Evolutionary conservation across 2,888 invertebrate genomes (phyloP).

Genomic region (Dichetophora obliterata): DNA sequence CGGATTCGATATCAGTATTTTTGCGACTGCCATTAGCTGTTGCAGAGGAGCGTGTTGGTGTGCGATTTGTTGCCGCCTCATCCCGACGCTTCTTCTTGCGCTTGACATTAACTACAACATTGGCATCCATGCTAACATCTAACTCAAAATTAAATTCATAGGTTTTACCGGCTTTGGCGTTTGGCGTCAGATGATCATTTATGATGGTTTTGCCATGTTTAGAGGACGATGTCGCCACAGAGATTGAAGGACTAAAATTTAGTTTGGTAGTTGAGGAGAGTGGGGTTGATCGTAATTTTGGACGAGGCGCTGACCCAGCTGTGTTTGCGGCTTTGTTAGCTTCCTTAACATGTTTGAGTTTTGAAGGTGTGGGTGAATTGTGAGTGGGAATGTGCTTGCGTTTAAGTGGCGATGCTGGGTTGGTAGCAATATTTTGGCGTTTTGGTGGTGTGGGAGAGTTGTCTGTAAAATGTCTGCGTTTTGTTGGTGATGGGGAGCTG

Average conservation of each 20-base stretch:
- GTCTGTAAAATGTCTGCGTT: slow-evolving; percentile 35
- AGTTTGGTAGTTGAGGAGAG: slow-evolving; percentile 54
- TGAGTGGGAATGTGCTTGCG: slow-evolving; percentile 37
- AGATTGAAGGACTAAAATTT: slow-evolving; percentile 60
- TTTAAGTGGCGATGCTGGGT: slow-evolving; percentile 6
- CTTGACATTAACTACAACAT: slow-evolving; percentile 68
- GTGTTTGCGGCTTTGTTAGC: slow-evolving; percentile 38
- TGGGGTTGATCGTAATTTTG: slow-evolving; percentile 49
- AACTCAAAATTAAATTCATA: slow-evolving; percentile 69
- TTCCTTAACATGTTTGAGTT: slow-evolving; percentile 23
- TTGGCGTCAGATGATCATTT: slow-evolving; percentile 66
- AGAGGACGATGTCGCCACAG: slow-evolving; percentile 47
- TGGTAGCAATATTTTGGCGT: slow-evolving; percentile 19
- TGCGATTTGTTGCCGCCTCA: not conserved
- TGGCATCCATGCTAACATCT: slow-evolving; percentile 69
- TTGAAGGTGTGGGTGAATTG: slow-evolving; percentile 14
- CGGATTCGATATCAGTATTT: slow-evolving; percentile 17
- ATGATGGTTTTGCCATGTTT: slow-evolving; percentile 65
- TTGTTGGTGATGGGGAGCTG: slow-evolving; percentile 50
- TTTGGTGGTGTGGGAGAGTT: slow-evolving; percentile 20
- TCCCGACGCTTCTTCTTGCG: slow-evolving; percentile 64
- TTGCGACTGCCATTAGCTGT: not conserved
- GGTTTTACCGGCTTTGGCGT: slow-evolving; percentile 63
- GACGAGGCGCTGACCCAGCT: slow-evolving; percentile 29
- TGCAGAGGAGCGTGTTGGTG: slow-evolving; percentile 2